phyloP scores from a whole-genome alignment of 2,113 vertebrate genomes.

The Chaetops frenatus region DNA sequence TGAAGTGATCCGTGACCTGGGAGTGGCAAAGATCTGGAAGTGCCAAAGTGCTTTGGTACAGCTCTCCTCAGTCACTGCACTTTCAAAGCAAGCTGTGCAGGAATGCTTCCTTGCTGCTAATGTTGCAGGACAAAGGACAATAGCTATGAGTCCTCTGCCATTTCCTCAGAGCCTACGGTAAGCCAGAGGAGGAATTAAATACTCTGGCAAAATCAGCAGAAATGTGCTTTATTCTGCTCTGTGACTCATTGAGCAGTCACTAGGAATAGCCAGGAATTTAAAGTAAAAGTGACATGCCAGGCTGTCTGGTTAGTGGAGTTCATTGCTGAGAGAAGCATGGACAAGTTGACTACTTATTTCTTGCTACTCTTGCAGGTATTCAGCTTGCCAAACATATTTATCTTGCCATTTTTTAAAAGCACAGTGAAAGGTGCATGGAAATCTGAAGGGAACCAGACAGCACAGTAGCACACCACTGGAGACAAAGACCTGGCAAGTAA shows the following conservation, averaged over 20 bases:
- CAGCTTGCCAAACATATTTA: neutral
- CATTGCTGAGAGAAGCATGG: neutral
- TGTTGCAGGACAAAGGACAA: slow-evolving; percentile 18
- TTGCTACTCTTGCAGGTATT: neutral
- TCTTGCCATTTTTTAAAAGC: neutral
- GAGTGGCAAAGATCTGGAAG: neutral
- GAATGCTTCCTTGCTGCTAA: neutral
- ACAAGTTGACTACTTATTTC: neutral
- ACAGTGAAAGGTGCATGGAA: neutral
- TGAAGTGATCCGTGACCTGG: neutral
- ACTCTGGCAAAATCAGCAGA: neutral
- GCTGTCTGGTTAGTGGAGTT: neutral
- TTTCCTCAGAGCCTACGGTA: neutral
- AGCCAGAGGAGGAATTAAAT: neutral
- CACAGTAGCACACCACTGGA: neutral
- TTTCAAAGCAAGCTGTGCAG: neutral
- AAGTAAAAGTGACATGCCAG: neutral
- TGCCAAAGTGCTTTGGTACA: neutral
- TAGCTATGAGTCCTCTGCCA: neutral
- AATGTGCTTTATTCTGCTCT: neutral
- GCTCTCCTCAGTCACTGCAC: neutral
- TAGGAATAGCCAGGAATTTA: neutral
- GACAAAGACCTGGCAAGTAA: neutral
- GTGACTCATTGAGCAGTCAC: neutral
- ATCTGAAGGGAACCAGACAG: neutral